Conservation (phyloP, 1,140 invertebrate species). For the Monomorium pharaonis region DNA sequence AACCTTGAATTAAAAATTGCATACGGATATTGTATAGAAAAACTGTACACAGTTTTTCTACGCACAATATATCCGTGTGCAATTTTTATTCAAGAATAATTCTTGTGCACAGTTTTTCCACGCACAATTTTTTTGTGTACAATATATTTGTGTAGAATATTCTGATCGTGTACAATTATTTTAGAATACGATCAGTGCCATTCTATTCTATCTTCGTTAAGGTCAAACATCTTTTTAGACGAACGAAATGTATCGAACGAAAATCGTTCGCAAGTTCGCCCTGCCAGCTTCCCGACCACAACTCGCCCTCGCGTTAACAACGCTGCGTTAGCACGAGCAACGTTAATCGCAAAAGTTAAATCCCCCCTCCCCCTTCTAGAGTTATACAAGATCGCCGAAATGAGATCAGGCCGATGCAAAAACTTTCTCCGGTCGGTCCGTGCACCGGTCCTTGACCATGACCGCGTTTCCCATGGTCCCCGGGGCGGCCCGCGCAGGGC, state of each 20-base stretch:
- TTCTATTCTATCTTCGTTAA: not conserved
- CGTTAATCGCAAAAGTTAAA: conserved; percentile 19
- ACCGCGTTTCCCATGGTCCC: conserved; percentile 68
- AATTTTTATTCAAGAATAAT: too few species aligned
- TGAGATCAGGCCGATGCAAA: conserved; percentile 32
- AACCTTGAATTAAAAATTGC: too few species aligned
- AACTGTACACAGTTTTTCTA: too few species aligned
- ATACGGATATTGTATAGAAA: too few species aligned
- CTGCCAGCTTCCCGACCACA: not conserved
- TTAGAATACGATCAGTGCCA: too few species aligned
- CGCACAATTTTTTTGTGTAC: too few species aligned
- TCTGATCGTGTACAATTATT: too few species aligned
- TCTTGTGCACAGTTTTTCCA: too few species aligned
- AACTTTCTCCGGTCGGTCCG: conserved; percentile 38
- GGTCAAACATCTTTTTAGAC: not conserved
- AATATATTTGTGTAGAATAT: too few species aligned
- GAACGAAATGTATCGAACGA: not conserved
- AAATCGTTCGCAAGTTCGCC: not conserved
- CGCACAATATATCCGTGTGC: too few species aligned
- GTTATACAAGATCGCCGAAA: conserved; percentile 8
- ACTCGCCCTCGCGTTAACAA: not conserved
- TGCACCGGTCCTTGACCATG: conserved; percentile 69
- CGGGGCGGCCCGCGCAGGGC: conserved; percentile 29
- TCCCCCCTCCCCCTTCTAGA: not conserved
- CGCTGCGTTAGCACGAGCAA: not conserved